Conservation (phyloP, 2,888 invertebrate genomes). For the Latrodectus hesperus region DNA sequence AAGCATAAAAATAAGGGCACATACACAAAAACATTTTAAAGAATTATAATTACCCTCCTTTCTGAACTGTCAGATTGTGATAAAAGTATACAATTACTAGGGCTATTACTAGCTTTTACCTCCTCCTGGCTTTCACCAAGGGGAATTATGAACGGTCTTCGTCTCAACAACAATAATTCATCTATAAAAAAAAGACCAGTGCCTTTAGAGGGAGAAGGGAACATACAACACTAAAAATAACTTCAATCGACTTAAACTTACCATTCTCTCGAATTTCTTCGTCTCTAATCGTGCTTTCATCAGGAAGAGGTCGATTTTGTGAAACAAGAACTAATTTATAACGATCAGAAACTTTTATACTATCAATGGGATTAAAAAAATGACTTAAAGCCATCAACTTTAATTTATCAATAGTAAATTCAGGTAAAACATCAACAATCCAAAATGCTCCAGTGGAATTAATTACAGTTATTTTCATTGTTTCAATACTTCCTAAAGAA, state of each 20-base stretch:
- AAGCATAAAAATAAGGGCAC: no score
- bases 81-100: no score
- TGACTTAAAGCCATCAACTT: constrained; percentile 75
- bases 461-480: constrained; percentile 69
- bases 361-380: constrained; percentile 74
- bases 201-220: not conserved
- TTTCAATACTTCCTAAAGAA: constrained; percentile 57
- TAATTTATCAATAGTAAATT: constrained; percentile 75
- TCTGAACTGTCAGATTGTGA: no score
- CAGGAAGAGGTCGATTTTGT: constrained; percentile 74
- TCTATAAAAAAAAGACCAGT: constrained; percentile 71
- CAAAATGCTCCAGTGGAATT: constrained; percentile 62
- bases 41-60: no score
- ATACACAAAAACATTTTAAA: no score
- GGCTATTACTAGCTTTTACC: constrained; percentile 73
- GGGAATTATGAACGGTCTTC: constrained; percentile 73
- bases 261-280: constrained; percentile 72
- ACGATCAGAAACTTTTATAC: constrained; percentile 74
- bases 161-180: constrained; percentile 74
- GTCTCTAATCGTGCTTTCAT: constrained; percentile 74
- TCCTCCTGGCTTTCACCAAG: constrained; percentile 77
- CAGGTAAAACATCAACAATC: constrained; percentile 70
- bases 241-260: constrained; percentile 4
- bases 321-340: constrained; percentile 75
- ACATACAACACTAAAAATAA: constrained; percentile 8